Conservation (phyloP, 1,140 invertebrate species). For the Aporrectodea caliginosa region DNA sequence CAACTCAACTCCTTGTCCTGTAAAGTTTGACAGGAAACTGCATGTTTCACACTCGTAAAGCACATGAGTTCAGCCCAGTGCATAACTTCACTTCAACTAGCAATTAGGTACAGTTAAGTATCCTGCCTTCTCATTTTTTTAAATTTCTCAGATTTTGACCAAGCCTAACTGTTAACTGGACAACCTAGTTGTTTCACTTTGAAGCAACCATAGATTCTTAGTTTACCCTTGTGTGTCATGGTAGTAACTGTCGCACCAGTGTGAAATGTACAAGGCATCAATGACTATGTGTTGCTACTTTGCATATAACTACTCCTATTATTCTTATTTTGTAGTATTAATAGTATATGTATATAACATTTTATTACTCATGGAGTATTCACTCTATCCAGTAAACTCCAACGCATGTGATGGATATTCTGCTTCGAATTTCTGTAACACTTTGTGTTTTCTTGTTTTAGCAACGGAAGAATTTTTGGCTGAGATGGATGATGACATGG, state of each 20-base stretch:
- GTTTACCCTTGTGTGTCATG: too few species aligned
- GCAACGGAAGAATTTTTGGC: constrained; percentile 92
- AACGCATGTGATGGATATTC: constrained; percentile 8
- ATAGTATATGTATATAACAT: neutral
- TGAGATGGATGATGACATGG: constrained; percentile 93
- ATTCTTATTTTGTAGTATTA: neutral
- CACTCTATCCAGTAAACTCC: neutral
- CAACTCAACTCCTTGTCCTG: too few species aligned
- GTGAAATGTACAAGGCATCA: neutral
- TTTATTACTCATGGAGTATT: neutral
- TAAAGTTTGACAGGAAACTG: too few species aligned
- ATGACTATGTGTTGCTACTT: neutral
- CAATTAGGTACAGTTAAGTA: neutral
- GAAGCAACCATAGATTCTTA: too few species aligned
- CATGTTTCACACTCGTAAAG: too few species aligned
- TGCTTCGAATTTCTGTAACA: constrained; percentile 14
- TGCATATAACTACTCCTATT: neutral
- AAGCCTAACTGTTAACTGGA: neutral
- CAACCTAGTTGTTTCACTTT: too few species aligned
- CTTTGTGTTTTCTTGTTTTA: constrained; percentile 56
- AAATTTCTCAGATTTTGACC: neutral
- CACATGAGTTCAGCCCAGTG: too few species aligned
- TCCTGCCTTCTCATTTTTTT: neutral
- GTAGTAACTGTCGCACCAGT: too few species aligned
- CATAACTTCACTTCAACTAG: too few species aligned